Evolutionary conservation across 2,797 vertebrate genomes (phyloP), one percentile per base, ranked within the genome.

Genomic region (Betta splendens): DNA sequence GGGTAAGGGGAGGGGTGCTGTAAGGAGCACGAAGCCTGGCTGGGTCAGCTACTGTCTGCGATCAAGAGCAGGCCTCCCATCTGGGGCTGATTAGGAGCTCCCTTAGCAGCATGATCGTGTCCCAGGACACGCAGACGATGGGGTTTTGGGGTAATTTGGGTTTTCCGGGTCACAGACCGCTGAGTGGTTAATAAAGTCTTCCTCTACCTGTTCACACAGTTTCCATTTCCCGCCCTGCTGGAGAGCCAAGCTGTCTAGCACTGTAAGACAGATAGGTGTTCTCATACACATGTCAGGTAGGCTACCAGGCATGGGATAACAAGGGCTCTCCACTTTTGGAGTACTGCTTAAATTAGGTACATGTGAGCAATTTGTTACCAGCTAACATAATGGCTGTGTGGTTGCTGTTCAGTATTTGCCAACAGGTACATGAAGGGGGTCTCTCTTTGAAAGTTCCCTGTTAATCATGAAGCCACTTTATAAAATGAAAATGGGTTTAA

Each of bases 101-200:
- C 70, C 70, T 79, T 59, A 80, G 86, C 84, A 51, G 68, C 64
- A 44, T 29, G 40, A 62, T 58, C 56, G 48, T 59, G 77, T 80
- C 82, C 80, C 51, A 29, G 63, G 76, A 64, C n/a, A n/a, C 2
- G 67, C 77, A 85, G 87, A 86, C 83, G 18, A 81, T 80, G 86
- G 85, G 85, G 69, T 81, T 85, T 87, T 84, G 85, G 82, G 86
- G 85, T 91, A 90, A 91, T 91, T 89, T 89, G 84, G 84, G 85
- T 90, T 89, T 89, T 89, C 88, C 88, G 84, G 86, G 89, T 89
- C 88, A 89, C 88, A 88, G 81, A 90, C 85, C 79, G 75, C 86
- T 90, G 86, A 89, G 89, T 91, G 89, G 85, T 90, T 89, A 88
- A 89, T 90, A 88, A 90, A 89, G 87, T 86, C 74, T 72, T 84